Evolutionary conservation across 2,888 invertebrate genomes (phyloP), one percentile per base, ranked within the genome.

Genomic region (Erpobdella octoculata): DNA sequence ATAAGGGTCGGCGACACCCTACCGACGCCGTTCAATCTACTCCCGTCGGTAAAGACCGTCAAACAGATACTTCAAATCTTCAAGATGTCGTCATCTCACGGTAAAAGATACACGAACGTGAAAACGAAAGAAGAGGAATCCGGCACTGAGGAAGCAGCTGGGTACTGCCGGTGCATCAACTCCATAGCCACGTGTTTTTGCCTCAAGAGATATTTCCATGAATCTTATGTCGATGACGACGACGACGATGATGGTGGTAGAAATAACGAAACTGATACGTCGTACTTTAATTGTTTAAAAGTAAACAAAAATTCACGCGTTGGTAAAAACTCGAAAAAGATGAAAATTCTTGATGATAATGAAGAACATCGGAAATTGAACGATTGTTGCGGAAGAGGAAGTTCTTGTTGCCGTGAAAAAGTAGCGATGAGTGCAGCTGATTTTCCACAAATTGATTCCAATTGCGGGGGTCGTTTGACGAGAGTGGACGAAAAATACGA

Each of bases 11-110:
- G 78, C 6, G 76, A 77, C 12, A 78, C 78, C 8, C 74, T 79
- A 18, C 79, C 79, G 12, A 76, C 77, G 8, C 79, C 79, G 12
- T 79, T 78, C 74, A 79, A 79, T 74, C 75, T 79, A 33, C 75
- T 79, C 36, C 79, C 79, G 36, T 77, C 77, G 21, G 77, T 78
- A 9, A 78, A 78, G 67, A 33, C 41, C 48, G 31, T 68, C 48
- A 31, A 21, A 12, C n/a, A 21, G 2, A 15, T 65, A 15, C 18
- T 35, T 18, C 4, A 25, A 1, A 4, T 37, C 37, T 8, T 58
- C 9, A 8, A 58, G 8, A n/a, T 58, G 9, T 8, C 25, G 9
- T 21, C 12, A n/a, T 9, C 9, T 12, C 21, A 9, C 8, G n/a
- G n/a, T 9, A 8, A 9, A 58, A 58, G 21, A n/a, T 58, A 28